Evolutionary conservation across 2,797 vertebrate species (phyloP).

Genomic region (Salmo trutta): DNA sequence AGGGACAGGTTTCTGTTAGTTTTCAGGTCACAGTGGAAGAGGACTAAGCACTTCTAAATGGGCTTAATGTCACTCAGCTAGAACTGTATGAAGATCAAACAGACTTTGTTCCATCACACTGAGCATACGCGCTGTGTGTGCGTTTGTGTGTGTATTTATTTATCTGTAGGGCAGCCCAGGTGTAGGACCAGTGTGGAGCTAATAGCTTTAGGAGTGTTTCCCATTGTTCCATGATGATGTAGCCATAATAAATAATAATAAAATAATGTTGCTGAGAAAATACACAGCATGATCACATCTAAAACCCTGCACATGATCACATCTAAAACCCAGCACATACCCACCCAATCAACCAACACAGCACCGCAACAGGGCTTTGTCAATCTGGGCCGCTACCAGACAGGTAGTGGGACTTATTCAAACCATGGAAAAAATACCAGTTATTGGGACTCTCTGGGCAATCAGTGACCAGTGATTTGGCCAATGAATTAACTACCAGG

Average conservation of each 20-base stretch:
- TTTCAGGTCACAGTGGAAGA: neutral
- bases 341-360: neutral
- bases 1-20: neutral
- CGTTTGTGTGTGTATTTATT: neutral
- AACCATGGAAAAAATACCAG: neutral
- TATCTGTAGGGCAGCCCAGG: conserved; percentile 27
- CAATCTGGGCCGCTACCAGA: neutral
- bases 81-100: conserved; percentile 38
- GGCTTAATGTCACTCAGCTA: neutral
- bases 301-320: neutral
- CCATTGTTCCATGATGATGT: neutral
- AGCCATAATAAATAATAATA: neutral
- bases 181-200: neutral
- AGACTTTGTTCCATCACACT: conserved; percentile 22
- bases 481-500: too few species aligned
- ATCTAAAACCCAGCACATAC: neutral
- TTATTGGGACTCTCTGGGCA: neutral
- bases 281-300: neutral
- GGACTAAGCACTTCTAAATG: neutral
- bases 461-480: neutral
- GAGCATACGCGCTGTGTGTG: conserved; percentile 21
- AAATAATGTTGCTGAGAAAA: neutral
- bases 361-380: neutral
- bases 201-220: conserved; percentile 5
- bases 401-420: neutral